phyloP scores from a whole-genome alignment of 1,140 invertebrate species.

The Cherax destructor region DNA sequence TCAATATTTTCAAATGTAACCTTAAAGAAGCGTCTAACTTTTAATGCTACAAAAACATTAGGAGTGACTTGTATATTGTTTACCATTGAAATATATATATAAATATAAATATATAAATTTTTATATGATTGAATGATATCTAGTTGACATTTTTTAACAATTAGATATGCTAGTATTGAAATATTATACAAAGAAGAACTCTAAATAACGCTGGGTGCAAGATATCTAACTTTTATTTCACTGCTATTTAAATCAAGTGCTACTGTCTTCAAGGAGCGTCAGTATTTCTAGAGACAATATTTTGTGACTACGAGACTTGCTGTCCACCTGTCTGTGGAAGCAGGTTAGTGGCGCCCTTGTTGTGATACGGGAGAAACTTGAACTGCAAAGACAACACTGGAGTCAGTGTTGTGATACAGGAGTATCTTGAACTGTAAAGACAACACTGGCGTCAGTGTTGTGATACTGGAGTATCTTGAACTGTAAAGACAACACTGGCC shows the following conservation, averaged over 20 bases:
- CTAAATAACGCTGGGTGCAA: background rate
- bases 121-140: background rate
- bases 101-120: background rate
- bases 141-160: slow-evolving; percentile 4
- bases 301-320: background rate
- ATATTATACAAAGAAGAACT: no score
- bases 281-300: background rate
- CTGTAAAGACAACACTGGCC: no score
- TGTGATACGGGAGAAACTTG: background rate
- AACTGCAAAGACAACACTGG: background rate
- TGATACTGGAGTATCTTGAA: background rate
- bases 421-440: background rate
- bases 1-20: background rate
- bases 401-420: background rate
- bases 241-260: background rate
- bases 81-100: slow-evolving; percentile 6
- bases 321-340: background rate
- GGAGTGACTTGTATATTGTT: slow-evolving; percentile 8
- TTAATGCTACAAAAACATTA: background rate
- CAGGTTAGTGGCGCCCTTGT: background rate
- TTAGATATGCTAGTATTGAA: background rate
- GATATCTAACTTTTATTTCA: background rate
- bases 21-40: background rate
- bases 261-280: background rate
- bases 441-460: background rate